A percentile compares a stretch with the other conserved stretches of the same genome.
Evolutionary conservation across 2,888 invertebrate species (phyloP).

Genomic region (Eledona agricola): DNA sequence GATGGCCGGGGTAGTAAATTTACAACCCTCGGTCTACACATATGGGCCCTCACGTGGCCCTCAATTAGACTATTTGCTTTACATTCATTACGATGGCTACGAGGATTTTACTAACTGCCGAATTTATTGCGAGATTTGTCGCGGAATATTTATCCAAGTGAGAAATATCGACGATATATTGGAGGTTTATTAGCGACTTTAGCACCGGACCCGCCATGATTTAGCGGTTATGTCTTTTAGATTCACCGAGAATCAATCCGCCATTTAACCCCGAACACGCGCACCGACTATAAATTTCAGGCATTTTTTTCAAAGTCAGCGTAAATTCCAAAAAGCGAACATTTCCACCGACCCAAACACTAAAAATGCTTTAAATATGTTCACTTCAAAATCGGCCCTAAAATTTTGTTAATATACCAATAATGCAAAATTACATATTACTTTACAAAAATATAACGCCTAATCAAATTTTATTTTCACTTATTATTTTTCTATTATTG

Average conservation of each 20-base stretch:
- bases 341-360: too few species aligned
- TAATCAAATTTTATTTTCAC: too few species aligned
- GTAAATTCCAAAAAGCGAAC: too few species aligned
- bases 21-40: conserved; percentile 53
- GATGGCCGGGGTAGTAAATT: conserved; percentile 52
- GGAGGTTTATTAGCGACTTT: conserved; percentile 55
- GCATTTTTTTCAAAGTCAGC: too few species aligned
- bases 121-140: conserved; percentile 62
- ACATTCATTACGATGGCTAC: conserved; percentile 59
- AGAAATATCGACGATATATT: conserved; percentile 58
- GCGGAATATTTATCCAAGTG: conserved; percentile 58
- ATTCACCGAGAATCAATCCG: conserved; percentile 26
- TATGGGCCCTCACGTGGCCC: conserved; percentile 59
- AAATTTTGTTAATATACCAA: too few species aligned
- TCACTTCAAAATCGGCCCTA: too few species aligned
- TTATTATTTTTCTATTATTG: too few species aligned
- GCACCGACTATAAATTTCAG: too few species aligned
- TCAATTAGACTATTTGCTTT: conserved; percentile 63
- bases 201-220: conserved; percentile 31
- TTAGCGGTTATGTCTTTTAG: conserved; percentile 32
- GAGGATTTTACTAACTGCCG: conserved; percentile 62
- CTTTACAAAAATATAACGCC: too few species aligned
- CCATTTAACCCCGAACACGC: conserved; percentile 1
- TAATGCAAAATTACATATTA: too few species aligned
- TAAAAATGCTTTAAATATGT: too few species aligned